A percentile compares a stretch with the other conserved stretches of the same genome.
These are phyloP conservation scores for Leptinotarsa texana DNA, from an alignment of 1,140 invertebrate species.

Conservation along the genomic window DNA sequence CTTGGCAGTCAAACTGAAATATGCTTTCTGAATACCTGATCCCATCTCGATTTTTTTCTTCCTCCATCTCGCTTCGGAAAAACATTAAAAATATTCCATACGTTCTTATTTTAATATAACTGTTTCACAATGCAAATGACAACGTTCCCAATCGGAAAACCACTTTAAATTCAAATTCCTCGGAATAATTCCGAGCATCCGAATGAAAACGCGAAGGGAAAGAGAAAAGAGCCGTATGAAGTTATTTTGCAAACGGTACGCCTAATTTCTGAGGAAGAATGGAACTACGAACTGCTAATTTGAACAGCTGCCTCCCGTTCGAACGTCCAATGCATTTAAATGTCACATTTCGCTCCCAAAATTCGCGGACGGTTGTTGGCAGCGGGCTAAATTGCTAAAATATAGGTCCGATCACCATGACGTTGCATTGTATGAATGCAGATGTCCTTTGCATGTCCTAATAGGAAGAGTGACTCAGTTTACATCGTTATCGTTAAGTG, in stretches of 20 bases:
- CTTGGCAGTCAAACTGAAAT: too few relatives aligned
- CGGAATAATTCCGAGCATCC: not conserved
- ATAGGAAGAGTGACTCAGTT: too few relatives aligned
- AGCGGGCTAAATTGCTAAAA: conserved; percentile 20
- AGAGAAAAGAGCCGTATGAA: conserved; percentile 24
- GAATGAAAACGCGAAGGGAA: not conserved
- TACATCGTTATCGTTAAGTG: not conserved
- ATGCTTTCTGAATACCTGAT: too few relatives aligned
- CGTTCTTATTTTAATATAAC: not conserved
- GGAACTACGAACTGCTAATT: conserved; percentile 42
- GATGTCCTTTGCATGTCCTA: not conserved
- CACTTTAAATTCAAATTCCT: conserved; percentile 19
- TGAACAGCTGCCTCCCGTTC: conserved; percentile 37
- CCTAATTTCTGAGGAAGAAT: conserved; percentile 38
- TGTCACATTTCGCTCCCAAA: conserved; percentile 45
- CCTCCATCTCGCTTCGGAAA: not conserved
- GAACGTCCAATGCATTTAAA: conserved; percentile 51
- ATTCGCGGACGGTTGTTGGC: conserved; percentile 31
- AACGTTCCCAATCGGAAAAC: not conserved
- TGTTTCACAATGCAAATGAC: conserved; percentile 3
- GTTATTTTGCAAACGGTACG: conserved; percentile 38
- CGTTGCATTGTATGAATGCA: conserved; percentile 7
- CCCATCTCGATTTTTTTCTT: too few relatives aligned
- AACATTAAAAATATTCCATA: conserved; percentile 9
- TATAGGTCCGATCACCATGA: conserved; percentile 12